Evolutionary conservation across 2,113 vertebrate genomes (phyloP), one percentile per base, ranked within the genome.

Genomic region (Eulacestoma nigropectus): DNA sequence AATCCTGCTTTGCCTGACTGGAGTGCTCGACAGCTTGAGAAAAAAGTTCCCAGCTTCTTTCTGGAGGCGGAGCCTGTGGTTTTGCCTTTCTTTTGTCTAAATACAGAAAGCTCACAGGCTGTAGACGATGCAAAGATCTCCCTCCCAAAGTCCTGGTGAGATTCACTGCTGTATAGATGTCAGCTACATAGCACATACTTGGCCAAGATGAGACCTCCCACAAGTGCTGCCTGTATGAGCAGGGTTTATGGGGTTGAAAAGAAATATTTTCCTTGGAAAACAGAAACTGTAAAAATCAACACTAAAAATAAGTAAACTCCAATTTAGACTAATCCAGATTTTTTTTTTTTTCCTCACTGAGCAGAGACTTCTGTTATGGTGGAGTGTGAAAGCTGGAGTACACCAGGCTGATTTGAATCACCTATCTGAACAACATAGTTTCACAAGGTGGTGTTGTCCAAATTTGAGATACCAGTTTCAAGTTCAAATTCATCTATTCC

Each of bases 151-250:
- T 55, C 30, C 44, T 59, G 32, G 29, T 63, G 53, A 88, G 49
- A 46, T 84, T 69, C 79, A 37, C 26, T 63, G 42, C 26, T 83
- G 8, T n/a, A 6, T 17, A 11, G 70, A 70, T 30, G 47, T 55
- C 42, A 75, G 20, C 23, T 29, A 44, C 47, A 11, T 0, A 0
- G 7, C 35, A 35, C 12, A 10, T 70, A 33, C 14, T 74, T 0
- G 4, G 32, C 10, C 42, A 75, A 3, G 11, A 32, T 41, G 56
- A 79, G 39, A 59, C 30, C 26, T 88, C 35, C n/a, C 52, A 63
- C 25, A n/a, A 44, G 10, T 52, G 13, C 15, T 74, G 52, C 7
- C 19, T 25, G 6, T 62, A 20, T n/a, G 15, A 67, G 19, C 15
- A 57, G 22, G 12, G 13, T 72, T 82, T 75, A 25, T 25, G 52